These are phyloP conservation scores for Cataglyphis livida DNA, from an alignment of 2,888 invertebrate species.

Conservation along the genomic window DNA sequence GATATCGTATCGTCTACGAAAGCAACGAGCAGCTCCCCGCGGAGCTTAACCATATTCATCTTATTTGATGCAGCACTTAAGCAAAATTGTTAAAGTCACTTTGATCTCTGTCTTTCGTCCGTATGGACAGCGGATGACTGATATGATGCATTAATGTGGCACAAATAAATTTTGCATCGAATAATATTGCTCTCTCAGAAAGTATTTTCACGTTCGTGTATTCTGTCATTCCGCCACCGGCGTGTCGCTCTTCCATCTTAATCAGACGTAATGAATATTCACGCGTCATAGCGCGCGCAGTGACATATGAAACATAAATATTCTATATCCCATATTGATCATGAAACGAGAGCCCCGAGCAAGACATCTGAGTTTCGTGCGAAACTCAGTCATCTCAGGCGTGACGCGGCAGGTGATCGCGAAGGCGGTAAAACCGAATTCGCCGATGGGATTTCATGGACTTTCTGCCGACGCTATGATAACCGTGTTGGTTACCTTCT, in stretches of 20 bases:
- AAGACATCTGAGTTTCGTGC: conserved; percentile 68
- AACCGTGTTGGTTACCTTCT: conserved; percentile 79
- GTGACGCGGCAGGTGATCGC: conserved; percentile 48
- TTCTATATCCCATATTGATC: conserved; percentile 37
- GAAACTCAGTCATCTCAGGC: conserved; percentile 59
- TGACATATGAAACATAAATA: conserved; percentile 26
- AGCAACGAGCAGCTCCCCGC: not conserved
- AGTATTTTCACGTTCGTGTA: conserved; percentile 36
- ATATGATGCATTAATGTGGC: conserved; percentile 25
- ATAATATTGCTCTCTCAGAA: conserved; percentile 15
- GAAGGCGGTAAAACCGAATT: conserved; percentile 75
- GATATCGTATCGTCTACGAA: conserved; percentile 36
- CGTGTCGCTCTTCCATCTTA: conserved; percentile 41
- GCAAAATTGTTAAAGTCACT: conserved; percentile 18
- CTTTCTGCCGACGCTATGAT: conserved; percentile 73
- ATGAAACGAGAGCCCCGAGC: conserved; percentile 31
- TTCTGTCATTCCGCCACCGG: not conserved
- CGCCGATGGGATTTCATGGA: conserved; percentile 76
- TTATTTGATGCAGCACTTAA: conserved; percentile 28
- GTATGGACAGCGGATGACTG: not conserved
- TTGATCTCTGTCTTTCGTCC: conserved; percentile 10
- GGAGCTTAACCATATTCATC: conserved; percentile 8
- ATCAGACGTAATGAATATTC: conserved; percentile 50
- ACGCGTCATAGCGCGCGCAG: conserved; percentile 1
- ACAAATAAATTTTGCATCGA: conserved; percentile 31